Percentiles rank a stretch among this genome's conserved stretches.
Evolutionary conservation across 1,140 invertebrate species (phyloP).

Genomic region (Tribolium castaneum): DNA sequence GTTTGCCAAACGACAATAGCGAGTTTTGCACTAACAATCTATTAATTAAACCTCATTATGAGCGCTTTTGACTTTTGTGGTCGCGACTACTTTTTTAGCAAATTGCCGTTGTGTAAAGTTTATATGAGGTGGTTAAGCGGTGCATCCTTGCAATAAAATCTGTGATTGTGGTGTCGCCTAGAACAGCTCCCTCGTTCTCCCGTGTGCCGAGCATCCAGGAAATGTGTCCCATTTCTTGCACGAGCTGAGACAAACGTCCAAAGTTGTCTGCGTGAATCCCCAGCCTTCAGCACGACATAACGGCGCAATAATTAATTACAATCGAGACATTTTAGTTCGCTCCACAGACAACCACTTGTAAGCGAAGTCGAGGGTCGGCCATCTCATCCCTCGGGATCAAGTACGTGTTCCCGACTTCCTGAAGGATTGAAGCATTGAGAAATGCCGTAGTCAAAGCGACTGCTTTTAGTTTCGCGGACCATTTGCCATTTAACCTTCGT

Average conservation of each 20-base stretch:
- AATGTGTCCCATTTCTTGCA: no score
- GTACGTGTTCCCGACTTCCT: constrained; percentile 34
- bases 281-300: neutral
- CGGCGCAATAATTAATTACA: constrained; percentile 28
- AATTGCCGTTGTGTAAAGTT: no score
- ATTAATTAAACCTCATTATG: neutral
- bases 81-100: no score
- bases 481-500: constrained; percentile 18
- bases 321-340: neutral
- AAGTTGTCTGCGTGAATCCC: neutral
- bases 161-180: no score
- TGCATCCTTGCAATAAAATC: no score
- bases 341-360: constrained; percentile 22
- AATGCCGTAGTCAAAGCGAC: neutral
- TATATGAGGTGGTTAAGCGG: no score
- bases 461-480: constrained; percentile 24
- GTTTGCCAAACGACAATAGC: neutral
- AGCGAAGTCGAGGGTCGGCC: neutral
- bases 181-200: no score
- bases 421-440: neutral
- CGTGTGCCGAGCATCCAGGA: no score
- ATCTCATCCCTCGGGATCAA: constrained; percentile 26
- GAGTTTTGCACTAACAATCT: neutral
- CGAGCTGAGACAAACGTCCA: no score
- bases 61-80: neutral